These are phyloP conservation scores for Leptinotarsa juncta DNA, from an alignment of 2,888 invertebrate species.

Conservation along the genomic window DNA sequence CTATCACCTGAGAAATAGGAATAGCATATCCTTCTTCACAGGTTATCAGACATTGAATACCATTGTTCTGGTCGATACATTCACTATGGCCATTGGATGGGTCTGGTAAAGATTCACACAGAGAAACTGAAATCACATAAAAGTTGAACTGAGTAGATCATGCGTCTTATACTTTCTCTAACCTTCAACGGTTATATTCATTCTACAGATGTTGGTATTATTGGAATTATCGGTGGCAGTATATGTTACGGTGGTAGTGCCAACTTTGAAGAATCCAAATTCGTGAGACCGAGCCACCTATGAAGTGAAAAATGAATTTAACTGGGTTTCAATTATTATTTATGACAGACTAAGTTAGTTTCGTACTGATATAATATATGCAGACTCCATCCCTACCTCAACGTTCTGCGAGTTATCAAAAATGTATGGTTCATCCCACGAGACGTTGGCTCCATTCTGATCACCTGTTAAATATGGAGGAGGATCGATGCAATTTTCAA, in stretches of 20 bases:
- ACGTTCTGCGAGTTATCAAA: slow-evolving; percentile 70
- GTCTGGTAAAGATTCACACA: slow-evolving; percentile 58
- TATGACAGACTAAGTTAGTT: too few relatives aligned
- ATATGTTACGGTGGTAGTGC: slow-evolving; percentile 71
- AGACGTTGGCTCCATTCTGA: slow-evolving; percentile 64
- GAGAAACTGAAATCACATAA: slow-evolving; percentile 51
- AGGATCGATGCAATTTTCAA: slow-evolving; percentile 73
- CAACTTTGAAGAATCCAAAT: slow-evolving; percentile 68
- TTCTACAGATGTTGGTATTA: slow-evolving; percentile 71
- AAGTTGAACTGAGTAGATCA: too few relatives aligned
- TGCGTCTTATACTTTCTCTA: slow-evolving; percentile 28
- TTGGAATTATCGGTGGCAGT: slow-evolving; percentile 70
- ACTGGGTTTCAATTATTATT: too few relatives aligned
- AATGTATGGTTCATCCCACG: slow-evolving; percentile 72
- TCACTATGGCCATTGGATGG: slow-evolving; percentile 60
- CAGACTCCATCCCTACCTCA: slow-evolving; percentile 48
- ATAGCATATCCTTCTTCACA: slow-evolving; percentile 74
- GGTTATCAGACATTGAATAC: slow-evolving; percentile 68
- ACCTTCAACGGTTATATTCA: slow-evolving; percentile 74
- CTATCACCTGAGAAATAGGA: slow-evolving; percentile 57
- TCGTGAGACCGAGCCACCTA: slow-evolving; percentile 62
- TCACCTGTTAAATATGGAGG: slow-evolving; percentile 64
- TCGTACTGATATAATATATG: too few relatives aligned
- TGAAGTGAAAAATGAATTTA: too few relatives aligned
- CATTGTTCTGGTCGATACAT: slow-evolving; percentile 54